A percentile compares a stretch with the other conserved stretches of the same genome.
Evolutionary conservation across 2,797 vertebrate genomes (phyloP).

Genomic region (Macroramphosus scolopax): DNA sequence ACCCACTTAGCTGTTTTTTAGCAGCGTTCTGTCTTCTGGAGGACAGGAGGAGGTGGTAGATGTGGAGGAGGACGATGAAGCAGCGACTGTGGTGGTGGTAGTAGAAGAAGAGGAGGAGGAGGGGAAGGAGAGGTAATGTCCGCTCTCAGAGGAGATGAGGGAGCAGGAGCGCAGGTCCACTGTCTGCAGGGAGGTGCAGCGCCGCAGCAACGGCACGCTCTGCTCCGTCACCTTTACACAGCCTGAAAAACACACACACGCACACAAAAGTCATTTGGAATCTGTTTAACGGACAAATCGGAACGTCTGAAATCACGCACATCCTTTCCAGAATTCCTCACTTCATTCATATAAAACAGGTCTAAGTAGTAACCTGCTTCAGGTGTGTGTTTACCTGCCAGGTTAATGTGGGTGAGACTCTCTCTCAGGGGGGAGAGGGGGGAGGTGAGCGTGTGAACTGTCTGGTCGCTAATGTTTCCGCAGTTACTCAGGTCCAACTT

Average conservation of each 20-base stretch:
- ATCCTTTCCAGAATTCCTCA: too few species aligned
- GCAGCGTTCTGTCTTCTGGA: conserved; percentile 85
- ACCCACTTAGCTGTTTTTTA: conserved; percentile 86
- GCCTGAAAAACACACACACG: conserved; percentile 63
- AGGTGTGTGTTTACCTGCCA: conserved; percentile 75
- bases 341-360: too few species aligned
- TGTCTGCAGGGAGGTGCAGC: conserved; percentile 83
- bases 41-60: conserved; percentile 58
- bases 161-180: conserved; percentile 87
- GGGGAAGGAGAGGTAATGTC: conserved; percentile 83
- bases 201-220: conserved; percentile 83
- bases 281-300: too few species aligned
- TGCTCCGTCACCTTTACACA: conserved; percentile 89
- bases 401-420: conserved; percentile 85
- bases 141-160: conserved; percentile 82
- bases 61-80: conserved; percentile 62
- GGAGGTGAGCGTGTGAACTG: conserved; percentile 83
- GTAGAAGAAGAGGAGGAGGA: conserved; percentile 54
- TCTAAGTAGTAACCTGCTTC: too few species aligned
- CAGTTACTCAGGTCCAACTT: conserved; percentile 89
- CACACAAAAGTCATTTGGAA: not conserved
- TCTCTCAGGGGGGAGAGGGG: conserved; percentile 84
- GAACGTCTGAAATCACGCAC: too few species aligned
- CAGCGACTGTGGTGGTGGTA: conserved; percentile 64
- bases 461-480: conserved; percentile 84